Base-by-base conservation (phyloP, 2,113 vertebrate genomes). In the Anoura caudifer region DNA sequence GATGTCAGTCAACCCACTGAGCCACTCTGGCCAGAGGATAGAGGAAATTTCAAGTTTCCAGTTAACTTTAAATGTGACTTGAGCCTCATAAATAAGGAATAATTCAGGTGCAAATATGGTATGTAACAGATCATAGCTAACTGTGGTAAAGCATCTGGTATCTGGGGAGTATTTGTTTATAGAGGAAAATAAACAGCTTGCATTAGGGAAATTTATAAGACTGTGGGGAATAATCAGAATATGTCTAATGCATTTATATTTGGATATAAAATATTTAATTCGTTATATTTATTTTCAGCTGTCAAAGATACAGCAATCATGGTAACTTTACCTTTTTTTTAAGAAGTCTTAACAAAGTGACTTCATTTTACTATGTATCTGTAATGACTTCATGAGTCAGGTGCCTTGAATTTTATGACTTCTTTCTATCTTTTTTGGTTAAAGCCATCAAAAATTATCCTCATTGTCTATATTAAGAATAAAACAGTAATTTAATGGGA, bases 201-300 rank as follows among this genome's bases (percentile, higher is more conserved):
- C 61, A 95, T 95, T 96, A 69, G 0, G 16, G 63, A 87, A 97
- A 94, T 45, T 96, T 96, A 75, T 69, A 97, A 94, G 69, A 96
- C 67, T 93, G 0, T 75, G 5, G 38, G 82, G 92, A 94, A 13
- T 86, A 54, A 92, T 90, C 82, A 96, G 28, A 96, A 91, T 96
- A 73, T 95, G 87, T 83, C 38, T 95, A 98, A 97, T 77, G 7
- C 33, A 54, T 41, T 79, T 97, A 79, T 88, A 96, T 72, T 52
- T 97, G 56, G 86, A 92, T 95, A 97, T 98, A 97, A 97, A 97
- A 95, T 93, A 92, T 92, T 2, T 92, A 92, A 93, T 97, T 96
- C 96, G 93, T 84, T 97, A 87, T 96, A 90, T 88, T 97, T 96
- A 96, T 94, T 94, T 97, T 97, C 28, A 72, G 28, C 87, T 91